Conservation (phyloP, 2,797 vertebrate species). For the Onychomys leucogaster region DNA sequence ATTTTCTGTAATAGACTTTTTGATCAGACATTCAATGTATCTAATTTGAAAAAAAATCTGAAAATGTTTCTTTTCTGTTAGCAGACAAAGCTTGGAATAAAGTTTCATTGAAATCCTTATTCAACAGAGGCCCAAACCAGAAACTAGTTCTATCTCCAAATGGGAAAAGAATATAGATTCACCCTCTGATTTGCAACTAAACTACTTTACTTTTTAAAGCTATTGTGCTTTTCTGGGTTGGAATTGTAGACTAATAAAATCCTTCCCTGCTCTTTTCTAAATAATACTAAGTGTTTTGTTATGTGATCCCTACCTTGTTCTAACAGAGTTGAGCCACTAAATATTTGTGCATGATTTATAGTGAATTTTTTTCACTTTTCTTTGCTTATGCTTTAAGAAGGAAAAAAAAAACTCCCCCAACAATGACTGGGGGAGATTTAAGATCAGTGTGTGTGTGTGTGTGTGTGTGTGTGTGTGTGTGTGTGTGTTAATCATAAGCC, state of each 20-base stretch:
- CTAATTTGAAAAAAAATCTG: not conserved
- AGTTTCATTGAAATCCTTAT: not conserved
- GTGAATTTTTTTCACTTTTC: not conserved
- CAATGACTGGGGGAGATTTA: not conserved
- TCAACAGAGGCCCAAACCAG: not conserved
- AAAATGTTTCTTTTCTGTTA: slow-evolving; percentile 2
- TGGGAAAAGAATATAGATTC: not conserved
- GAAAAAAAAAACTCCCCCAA: too few relatives aligned
- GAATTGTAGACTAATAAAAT: not conserved
- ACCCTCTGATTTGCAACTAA: not conserved
- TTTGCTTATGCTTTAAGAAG: not conserved
- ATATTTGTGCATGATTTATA: not conserved
- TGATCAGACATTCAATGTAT: not conserved
- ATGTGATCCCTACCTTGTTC: not conserved
- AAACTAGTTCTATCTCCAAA: not conserved
- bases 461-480: too few relatives aligned
- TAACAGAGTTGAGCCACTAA: not conserved
- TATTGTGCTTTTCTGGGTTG: not conserved
- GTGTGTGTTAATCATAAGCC: too few relatives aligned
- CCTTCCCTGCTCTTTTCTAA: not conserved
- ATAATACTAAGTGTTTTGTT: not conserved
- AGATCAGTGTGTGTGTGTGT: too few relatives aligned
- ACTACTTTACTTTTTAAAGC: not conserved
- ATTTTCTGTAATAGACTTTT: not conserved
- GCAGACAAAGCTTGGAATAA: not conserved